Base-by-base conservation (phyloP, 2,888 invertebrate species). In the Aradus depressus region DNA sequence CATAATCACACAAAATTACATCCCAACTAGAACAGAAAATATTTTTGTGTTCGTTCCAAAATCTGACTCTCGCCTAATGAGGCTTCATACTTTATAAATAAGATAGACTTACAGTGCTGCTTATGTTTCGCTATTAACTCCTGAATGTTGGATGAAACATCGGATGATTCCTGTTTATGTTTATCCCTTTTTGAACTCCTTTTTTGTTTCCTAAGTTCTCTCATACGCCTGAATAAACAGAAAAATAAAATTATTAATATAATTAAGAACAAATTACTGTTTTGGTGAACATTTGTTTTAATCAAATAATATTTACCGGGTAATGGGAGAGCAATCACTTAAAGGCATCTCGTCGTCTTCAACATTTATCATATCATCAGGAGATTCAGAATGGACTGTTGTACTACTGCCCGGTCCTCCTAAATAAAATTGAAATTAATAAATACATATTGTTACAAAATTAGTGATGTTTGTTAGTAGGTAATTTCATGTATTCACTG, bases 111-210 rank as follows among this genome's bases (percentile, higher is more conserved):
- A 55, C 45, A 44, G 37, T 54, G 34, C 35, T 35, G 35, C 35
- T 53, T 53, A 57, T 59, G 58, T 58, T 59, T 60, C 32, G 58
- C 69, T 59, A 79, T 75, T 38, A 78, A 65, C 61, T 78, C 77
- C 53, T 77, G 77, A 67, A 77, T 73, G 10, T 75, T 52, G 55
- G 52, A 52, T 62, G 60, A 55, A 62, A 58, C 60, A 63, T 60
- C 57, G 61, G 38, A 16, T n/a, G n/a, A n/a, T 6, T 51, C 53
- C 19, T 44, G 49, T 18, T 45, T 49, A 35, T 56, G 54, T 34
- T 57, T 57, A 14, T 57, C 57, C 43, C 53, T 35, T 37, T 57
- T 57, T 10, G 47, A 48, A 44, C 44, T 37, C 16, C 51, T 42
- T 47, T 57, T 57, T 32, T 39, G 53, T 28, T 52, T 52, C 25